These are phyloP conservation scores for Dorcus parallelipipedus DNA, from an alignment of 2,888 invertebrate species.

Conservation along the genomic window DNA sequence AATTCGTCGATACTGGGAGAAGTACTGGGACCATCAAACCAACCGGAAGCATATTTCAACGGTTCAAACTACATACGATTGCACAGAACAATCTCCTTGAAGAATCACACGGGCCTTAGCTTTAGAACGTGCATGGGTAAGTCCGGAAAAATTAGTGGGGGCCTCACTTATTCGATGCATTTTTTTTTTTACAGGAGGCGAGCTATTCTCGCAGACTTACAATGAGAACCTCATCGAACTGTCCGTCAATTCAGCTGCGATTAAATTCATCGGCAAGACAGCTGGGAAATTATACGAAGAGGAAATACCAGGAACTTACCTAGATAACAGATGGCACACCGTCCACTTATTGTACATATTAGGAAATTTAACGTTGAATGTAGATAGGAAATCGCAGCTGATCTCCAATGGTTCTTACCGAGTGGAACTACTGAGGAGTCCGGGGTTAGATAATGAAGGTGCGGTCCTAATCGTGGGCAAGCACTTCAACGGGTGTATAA, in stretches of 20 bases:
- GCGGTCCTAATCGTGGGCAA: slow-evolving; percentile 76
- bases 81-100: slow-evolving; percentile 69
- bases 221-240: slow-evolving; percentile 50
- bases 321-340: slow-evolving; percentile 81
- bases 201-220: slow-evolving; percentile 67
- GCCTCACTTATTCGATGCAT: background rate
- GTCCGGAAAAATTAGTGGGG: background rate
- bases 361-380: slow-evolving; percentile 57
- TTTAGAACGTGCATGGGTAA: slow-evolving; percentile 72
- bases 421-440: slow-evolving; percentile 68
- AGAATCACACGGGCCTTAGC: slow-evolving; percentile 77
- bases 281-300: slow-evolving; percentile 56
- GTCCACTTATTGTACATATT: slow-evolving; percentile 62
- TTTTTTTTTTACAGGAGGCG: slow-evolving; percentile 56
- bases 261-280: slow-evolving; percentile 51
- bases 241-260: slow-evolving; percentile 47
- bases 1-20: slow-evolving; percentile 8
- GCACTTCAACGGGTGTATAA: slow-evolving; percentile 78
- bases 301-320: slow-evolving; percentile 62
- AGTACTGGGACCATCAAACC: slow-evolving; percentile 54
- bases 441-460: slow-evolving; percentile 68
- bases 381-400: slow-evolving; percentile 54
- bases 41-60: slow-evolving; percentile 81
- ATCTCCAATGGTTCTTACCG: slow-evolving; percentile 78
- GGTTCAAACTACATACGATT: slow-evolving; percentile 74